Conservation (phyloP, 2,888 invertebrate species). For the Branchipolynoe longqiensis region DNA sequence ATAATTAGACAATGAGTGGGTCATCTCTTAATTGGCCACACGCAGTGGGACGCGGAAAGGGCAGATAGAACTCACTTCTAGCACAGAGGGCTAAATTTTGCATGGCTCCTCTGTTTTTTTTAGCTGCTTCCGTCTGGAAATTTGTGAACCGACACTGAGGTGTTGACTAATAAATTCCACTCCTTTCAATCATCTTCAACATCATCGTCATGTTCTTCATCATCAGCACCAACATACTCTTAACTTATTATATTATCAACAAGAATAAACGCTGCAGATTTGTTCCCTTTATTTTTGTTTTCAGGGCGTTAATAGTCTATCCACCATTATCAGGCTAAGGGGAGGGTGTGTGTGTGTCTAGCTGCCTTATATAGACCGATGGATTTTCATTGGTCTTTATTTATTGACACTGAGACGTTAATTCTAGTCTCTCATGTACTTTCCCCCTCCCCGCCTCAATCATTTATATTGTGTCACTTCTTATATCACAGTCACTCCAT, state of each 20-base stretch:
- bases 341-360: too few relatives aligned
- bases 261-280: neutral
- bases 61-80: neutral
- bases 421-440: neutral
- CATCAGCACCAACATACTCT: neutral
- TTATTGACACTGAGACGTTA: conserved; percentile 5
- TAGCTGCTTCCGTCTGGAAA: neutral
- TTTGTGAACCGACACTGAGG: neutral
- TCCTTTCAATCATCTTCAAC: conserved; percentile 9
- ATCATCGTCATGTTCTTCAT: neutral
- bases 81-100: neutral
- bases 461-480: neutral
- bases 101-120: neutral
- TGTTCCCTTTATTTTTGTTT: neutral
- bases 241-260: neutral
- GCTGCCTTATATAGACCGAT: conserved; percentile 41
- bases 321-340: conserved; percentile 1
- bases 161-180: conserved; percentile 7
- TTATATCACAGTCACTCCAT: conserved; percentile 35
- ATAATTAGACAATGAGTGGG: neutral
- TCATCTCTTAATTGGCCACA: too few relatives aligned
- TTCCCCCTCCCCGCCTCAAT: neutral
- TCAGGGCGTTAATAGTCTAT: neutral
- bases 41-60: too few relatives aligned
- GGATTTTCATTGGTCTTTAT: conserved; percentile 33